These are phyloP conservation scores for Scalopus aquaticus DNA, from an alignment of 2,113 vertebrate genomes.

Conservation along the genomic window DNA sequence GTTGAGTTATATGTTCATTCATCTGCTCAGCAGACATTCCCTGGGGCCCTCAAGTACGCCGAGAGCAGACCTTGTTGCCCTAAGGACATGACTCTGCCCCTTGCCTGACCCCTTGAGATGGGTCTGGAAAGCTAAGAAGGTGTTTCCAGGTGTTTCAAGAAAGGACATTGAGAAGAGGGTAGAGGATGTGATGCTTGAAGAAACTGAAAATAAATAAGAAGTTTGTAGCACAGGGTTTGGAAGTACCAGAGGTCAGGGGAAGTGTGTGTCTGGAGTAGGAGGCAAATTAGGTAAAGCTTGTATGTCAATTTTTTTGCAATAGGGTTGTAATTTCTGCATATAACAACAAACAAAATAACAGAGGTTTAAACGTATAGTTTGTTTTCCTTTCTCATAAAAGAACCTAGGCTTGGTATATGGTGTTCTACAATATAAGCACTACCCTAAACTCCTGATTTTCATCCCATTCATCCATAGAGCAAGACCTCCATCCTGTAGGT, in stretches of 20 bases:
- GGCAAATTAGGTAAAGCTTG: background rate
- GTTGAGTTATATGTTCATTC: background rate
- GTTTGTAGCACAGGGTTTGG: background rate
- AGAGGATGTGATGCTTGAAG: background rate
- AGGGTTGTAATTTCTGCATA: conserved; percentile 25
- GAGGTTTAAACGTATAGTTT: background rate
- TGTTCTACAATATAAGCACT: background rate
- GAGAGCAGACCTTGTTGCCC: background rate
- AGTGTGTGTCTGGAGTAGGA: background rate
- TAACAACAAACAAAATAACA: background rate
- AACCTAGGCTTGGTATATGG: background rate
- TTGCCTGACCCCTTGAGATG: background rate
- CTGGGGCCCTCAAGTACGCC: background rate
- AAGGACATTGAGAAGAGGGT: background rate
- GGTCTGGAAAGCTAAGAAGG: background rate
- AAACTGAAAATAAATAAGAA: background rate
- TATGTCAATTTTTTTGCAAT: background rate
- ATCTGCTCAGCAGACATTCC: background rate
- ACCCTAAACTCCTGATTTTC: background rate
- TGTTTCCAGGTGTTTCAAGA: background rate
- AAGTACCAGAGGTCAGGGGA: background rate
- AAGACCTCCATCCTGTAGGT: background rate
- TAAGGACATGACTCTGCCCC: background rate
- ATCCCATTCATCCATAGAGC: background rate
- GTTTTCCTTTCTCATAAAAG: background rate